Conservation (phyloP, 1,140 invertebrate species). For the Brachionus rubens region DNA sequence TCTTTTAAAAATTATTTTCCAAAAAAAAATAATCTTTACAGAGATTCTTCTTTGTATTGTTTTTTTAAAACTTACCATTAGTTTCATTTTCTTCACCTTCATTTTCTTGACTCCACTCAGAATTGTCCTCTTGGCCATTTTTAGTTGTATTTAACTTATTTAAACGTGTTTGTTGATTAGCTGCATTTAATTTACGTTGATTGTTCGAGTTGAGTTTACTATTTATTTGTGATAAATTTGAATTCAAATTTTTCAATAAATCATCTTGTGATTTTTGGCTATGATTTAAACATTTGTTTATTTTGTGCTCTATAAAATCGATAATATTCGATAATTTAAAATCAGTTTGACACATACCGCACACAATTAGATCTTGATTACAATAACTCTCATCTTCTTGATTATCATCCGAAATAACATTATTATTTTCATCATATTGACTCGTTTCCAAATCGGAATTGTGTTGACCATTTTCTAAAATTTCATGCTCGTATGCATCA, state of each 20-base stretch:
- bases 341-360: slow-evolving; percentile 41
- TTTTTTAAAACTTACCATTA: not conserved
- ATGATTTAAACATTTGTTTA: slow-evolving; percentile 18
- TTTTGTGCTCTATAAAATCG: slow-evolving; percentile 46
- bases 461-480: not conserved
- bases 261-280: slow-evolving; percentile 8
- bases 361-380: slow-evolving; percentile 43
- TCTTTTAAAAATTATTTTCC: not conserved
- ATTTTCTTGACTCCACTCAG: not conserved
- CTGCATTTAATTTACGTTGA: not conserved
- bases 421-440: slow-evolving; percentile 36
- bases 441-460: not conserved
- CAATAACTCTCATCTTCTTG: not conserved
- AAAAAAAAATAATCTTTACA: not conserved
- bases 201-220: not conserved
- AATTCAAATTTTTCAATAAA: slow-evolving; percentile 26
- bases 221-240: slow-evolving; percentile 20
- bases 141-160: not conserved
- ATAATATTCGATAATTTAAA: slow-evolving; percentile 39
- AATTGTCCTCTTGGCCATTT: not conserved
- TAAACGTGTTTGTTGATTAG: not conserved
- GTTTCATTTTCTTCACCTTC: not conserved
- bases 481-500: not conserved
- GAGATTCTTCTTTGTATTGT: not conserved
- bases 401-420: slow-evolving; percentile 6